Evolutionary conservation across 2,113 vertebrate species (phyloP), one percentile per base, ranked within the genome.

Genomic region (Scomber japonicus): DNA sequence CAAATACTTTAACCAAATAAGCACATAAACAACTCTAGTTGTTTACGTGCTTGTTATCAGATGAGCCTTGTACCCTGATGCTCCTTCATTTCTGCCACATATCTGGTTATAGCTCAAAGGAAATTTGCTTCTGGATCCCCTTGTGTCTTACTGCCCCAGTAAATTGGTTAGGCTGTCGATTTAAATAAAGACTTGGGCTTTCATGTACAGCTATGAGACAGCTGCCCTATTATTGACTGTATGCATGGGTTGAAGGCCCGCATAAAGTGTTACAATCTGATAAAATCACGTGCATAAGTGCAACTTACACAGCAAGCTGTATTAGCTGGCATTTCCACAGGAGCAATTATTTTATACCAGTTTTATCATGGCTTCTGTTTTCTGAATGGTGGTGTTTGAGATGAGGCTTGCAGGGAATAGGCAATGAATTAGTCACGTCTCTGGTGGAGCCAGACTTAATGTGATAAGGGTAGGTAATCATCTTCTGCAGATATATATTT

Each of bases 401-500:
- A 72, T 3, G 6, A 78, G 73, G 59, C 75, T 87, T 74, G 54
- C 69, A 64, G 71, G 72, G 62, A 82, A 65, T 8, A 81, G 40
- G 59, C 63, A 70, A 76, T 77, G 63, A 75, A 90, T 93, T 86
- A 85, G 86, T 90, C 82, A 89, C 72, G 67, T 89, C 84, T 87
- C 76, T 83, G 59, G 75, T 74, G 56, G 40, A 81, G 77, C 62
- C 75, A 83, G 79, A 82, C 75, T 50, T 87, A 78, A 85, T 91
- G 80, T 88, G 83, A 91, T 92, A 91, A 90, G 73, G 83, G 83
- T 72, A 88, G 84, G 78, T 89, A 81, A 90, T 93, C 86, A 82
- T 93, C 83, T 83, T 88, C 80, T 66, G 82, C 85, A 88, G 82
- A 92, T 89, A 88, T 91, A 88, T 91, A 89, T 90, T 90, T 89